Percentiles rank a stretch among this genome's conserved stretches.
These are phyloP conservation scores for Lomographa bimaculata DNA, from an alignment of 2,888 invertebrate species.

Conservation along the genomic window DNA sequence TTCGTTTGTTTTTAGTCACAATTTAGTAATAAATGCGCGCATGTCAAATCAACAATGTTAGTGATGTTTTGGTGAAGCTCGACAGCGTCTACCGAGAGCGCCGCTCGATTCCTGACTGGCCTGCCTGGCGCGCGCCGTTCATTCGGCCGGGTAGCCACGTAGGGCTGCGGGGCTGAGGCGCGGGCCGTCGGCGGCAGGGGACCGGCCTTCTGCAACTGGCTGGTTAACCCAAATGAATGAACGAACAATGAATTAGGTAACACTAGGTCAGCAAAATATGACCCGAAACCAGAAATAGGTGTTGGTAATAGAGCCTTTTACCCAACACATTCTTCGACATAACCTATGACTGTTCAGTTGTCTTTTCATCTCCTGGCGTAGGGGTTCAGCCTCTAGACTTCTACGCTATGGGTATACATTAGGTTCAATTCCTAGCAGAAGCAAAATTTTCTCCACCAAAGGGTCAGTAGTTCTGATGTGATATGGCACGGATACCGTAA, in stretches of 20 bases:
- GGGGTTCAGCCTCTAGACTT: no score
- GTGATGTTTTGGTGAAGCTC: slow-evolving; percentile 34
- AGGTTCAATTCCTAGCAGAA: no score
- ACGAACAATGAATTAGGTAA: slow-evolving; percentile 38
- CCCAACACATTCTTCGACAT: no score
- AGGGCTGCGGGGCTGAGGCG: slow-evolving; percentile 36
- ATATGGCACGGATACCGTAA: no score
- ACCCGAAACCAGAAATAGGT: slow-evolving; percentile 8
- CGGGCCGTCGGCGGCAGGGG: slow-evolving; percentile 35
- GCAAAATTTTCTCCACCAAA: no score
- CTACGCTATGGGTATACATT: no score
- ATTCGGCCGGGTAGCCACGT: slow-evolving; percentile 49
- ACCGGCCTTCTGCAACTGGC: slow-evolving; percentile 40
- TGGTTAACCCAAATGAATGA: slow-evolving; percentile 50
- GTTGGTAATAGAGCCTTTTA: not conserved
- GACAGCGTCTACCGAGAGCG: slow-evolving; percentile 49
- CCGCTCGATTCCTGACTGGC: slow-evolving; percentile 78
- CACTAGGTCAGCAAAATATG: slow-evolving; percentile 31
- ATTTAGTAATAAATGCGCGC: slow-evolving; percentile 66
- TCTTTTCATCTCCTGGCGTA: no score
- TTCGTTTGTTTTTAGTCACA: slow-evolving; percentile 73
- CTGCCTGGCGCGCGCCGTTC: slow-evolving; percentile 46
- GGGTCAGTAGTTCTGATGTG: no score
- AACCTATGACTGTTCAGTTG: no score
- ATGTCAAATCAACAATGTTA: slow-evolving; percentile 62